phyloP scores from a whole-genome alignment of 2,888 invertebrate genomes.

The Thera britannica region DNA sequence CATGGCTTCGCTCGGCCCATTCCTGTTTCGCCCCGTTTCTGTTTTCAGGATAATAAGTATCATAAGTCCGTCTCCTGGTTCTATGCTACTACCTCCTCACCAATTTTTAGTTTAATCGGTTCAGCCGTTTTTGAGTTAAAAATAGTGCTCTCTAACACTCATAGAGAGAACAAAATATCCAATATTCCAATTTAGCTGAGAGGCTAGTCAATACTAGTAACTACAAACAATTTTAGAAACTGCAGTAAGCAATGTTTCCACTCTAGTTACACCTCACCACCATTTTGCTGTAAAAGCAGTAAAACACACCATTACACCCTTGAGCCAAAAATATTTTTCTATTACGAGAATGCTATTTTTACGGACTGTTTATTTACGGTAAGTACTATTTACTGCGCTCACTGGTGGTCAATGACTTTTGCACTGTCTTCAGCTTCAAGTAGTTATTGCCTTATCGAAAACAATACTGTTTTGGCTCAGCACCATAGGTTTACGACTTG shows the following conservation, averaged over 20 bases:
- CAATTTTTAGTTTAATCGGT: no score
- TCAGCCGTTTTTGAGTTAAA: no score
- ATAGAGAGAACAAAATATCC: no score
- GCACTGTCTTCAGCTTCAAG: slow-evolving; percentile 45
- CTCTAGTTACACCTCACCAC: slow-evolving; percentile 22
- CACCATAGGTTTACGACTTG: slow-evolving; percentile 5
- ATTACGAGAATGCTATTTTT: slow-evolving; percentile 44
- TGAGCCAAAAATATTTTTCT: slow-evolving; percentile 54
- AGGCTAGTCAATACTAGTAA: no score
- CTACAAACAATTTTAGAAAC: neutral
- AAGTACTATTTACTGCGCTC: slow-evolving; percentile 12
- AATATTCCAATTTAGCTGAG: no score
- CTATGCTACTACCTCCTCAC: no score
- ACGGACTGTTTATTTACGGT: slow-evolving; percentile 42
- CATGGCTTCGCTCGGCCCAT: no score
- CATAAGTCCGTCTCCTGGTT: no score
- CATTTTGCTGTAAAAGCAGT: slow-evolving; percentile 10
- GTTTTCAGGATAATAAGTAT: no score
- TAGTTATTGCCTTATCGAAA: slow-evolving; percentile 33
- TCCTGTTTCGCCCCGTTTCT: no score
- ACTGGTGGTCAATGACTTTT: slow-evolving; percentile 61
- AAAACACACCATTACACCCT: slow-evolving; percentile 43
- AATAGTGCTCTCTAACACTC: no score
- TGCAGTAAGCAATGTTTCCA: slow-evolving; percentile 11
- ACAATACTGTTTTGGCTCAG: slow-evolving; percentile 16